Evolutionary conservation across 2,797 vertebrate genomes (phyloP), one percentile per base, ranked within the genome.

Genomic region (Sebastiscus tertius): DNA sequence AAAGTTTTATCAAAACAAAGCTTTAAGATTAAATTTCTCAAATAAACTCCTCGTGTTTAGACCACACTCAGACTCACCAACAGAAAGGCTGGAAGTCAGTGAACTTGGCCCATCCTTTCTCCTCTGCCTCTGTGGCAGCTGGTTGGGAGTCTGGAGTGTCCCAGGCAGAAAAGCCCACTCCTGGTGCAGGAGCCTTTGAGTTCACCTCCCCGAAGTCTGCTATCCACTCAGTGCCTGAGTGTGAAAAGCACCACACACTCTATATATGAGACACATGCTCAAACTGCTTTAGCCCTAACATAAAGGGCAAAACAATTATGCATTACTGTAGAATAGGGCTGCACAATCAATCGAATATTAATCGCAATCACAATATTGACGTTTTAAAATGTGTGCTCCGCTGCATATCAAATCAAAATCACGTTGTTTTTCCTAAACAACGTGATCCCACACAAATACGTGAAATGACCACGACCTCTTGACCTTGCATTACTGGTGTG

Each of bases 71-170:
- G 34, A 86, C 93, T 92, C 87, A 98, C 97, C 98, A 98, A 90
- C 98, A 98, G 92, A 98, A 98, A 22, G 97, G 97, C 88, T 98
- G 97, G 87, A 98, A 97, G 93, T 98, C 97, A 0, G 97, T 95
- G 79, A 99, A 98, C 86, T 96, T 97, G 62, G 97, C 97, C 97
- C 97, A 98, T 27, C 97, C 97, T 72, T 97, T 97, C 73, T 97
- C 97, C 75, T 97, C 96, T 1, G 89, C 79, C 18, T 95, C 72
- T 11, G 93, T 67, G 52, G 81, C 42, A 72, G 94, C 84, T 62
- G 90, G 92, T 39, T 94, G 90, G 24, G 91, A 70, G 27, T 81
- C 83, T 46, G 89, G 77, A 66, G 81, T 66, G 70, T 93, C 94
- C 94, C 96, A 96, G 24, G 96, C 86, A 12, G 92, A 81, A 36